Evolutionary conservation across 2,797 vertebrate species (phyloP), one percentile per base, ranked within the genome.

Genomic region (Oceanodroma leucorhoa): DNA sequence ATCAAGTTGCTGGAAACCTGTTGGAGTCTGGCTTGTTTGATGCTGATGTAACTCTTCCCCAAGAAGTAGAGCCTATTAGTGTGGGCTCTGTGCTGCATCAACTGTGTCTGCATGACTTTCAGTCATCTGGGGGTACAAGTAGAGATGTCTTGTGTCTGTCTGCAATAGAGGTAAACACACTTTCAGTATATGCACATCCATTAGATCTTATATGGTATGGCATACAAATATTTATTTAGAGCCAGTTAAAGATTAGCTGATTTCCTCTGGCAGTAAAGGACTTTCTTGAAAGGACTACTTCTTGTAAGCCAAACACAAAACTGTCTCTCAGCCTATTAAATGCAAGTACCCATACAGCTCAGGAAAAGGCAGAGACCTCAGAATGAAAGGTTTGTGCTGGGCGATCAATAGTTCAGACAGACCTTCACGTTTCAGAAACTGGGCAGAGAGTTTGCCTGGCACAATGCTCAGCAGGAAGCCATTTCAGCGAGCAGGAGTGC

Each of bases 381-480:
- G 22, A 58, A 57, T 4, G 10, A 50, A 86, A 43, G 11, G 10
- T 51, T 50, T 3, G 0, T 50, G 10, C 12, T 65, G 32, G 18
- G 10, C 0, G 0, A 55, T 45, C 50, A 38, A 20, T 11, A 57
- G 6, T 41, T 83, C 30, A 62, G 14, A 66, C 3, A 72, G 12
- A 65, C 2, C 14, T 65, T 54, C 40, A 27, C 1, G 0, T 54
- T 67, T 70, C 30, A 54, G 51, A 81, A 61, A 2, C 6, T 51
- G 30, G 2, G 13, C 45, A 78, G 21, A 62, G 34, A 57, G 7
- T 11, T 32, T 86, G 10, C 14, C 79, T 24, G 20, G 10, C 65
- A 41, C 21, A 45, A 27, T 0, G 0, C 29, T 77, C 19, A 38
- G 32, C 9, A 4, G 1, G 5, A 61, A 71, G 22, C 2, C 20